Evolutionary conservation across 2,888 invertebrate genomes (phyloP).

Genomic region (Sarcophaga rosellei): DNA sequence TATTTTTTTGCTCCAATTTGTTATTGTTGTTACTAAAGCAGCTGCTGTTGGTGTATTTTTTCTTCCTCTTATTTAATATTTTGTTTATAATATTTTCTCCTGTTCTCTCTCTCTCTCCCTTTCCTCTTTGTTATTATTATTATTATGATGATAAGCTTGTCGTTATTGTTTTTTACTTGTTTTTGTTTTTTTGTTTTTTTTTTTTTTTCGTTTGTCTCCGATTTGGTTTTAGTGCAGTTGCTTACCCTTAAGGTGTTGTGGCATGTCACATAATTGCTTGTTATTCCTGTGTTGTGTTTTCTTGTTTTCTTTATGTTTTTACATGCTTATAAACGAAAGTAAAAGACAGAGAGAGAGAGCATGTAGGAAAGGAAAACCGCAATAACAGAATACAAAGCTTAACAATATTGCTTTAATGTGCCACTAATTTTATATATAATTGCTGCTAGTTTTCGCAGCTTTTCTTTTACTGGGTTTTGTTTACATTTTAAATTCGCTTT

Average conservation of each 20-base stretch:
- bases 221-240: conserved; percentile 49
- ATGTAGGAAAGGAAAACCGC: too few relatives aligned
- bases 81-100: conserved; percentile 10
- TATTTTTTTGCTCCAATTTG: background rate
- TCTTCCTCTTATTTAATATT: background rate
- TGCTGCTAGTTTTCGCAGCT: background rate
- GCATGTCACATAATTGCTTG: conserved; percentile 60
- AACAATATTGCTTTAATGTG: conserved; percentile 30
- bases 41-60: conserved; percentile 24
- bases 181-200: conserved; percentile 36
- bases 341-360: too few relatives aligned
- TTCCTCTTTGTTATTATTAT: conserved; percentile 22
- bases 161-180: conserved; percentile 7
- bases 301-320: too few relatives aligned
- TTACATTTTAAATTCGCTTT: conserved; percentile 45
- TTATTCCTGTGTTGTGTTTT: background rate
- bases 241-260: conserved; percentile 61
- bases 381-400: background rate
- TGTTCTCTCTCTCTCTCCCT: conserved; percentile 3
- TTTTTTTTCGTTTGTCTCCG: conserved; percentile 22
- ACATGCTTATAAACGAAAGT: too few relatives aligned
- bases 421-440: conserved; percentile 45
- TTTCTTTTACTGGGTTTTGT: conserved; percentile 23
- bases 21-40: background rate
- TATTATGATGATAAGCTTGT: conserved; percentile 33